Percentiles rank a stretch among this genome's conserved stretches.
phyloP scores from a whole-genome alignment of 1,140 invertebrate species.

The Zaprionus capensis region DNA sequence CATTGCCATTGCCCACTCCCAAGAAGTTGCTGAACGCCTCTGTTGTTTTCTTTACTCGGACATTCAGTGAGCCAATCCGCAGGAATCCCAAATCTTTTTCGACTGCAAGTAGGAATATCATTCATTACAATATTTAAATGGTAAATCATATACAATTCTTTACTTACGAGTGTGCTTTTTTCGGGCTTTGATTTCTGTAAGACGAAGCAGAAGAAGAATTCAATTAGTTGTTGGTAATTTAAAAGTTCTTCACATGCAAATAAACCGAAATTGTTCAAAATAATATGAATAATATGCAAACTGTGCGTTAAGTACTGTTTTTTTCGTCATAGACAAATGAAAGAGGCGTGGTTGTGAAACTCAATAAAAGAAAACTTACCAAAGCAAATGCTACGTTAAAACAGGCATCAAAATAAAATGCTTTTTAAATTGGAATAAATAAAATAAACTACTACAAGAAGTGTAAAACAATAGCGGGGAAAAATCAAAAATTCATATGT shows the following conservation, averaged over 20 bases:
- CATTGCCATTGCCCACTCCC: constrained; percentile 88
- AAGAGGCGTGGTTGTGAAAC: constrained; percentile 32
- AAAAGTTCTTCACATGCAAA: constrained; percentile 10
- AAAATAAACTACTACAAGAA: constrained; percentile 27
- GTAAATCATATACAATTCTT: constrained; percentile 9
- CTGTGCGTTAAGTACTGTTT: neutral
- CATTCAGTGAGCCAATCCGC: constrained; percentile 95
- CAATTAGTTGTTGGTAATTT: constrained; percentile 6
- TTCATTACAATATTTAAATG: neutral
- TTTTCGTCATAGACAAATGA: constrained; percentile 35
- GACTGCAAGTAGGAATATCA: constrained; percentile 77
- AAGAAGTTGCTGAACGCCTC: constrained; percentile 95
- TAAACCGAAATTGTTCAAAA: constrained; percentile 11
- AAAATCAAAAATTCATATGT: constrained; percentile 18
- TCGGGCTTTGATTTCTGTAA: constrained; percentile 90
- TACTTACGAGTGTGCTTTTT: constrained; percentile 89
- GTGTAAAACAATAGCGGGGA: constrained; percentile 3
- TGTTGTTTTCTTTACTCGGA: constrained; percentile 95
- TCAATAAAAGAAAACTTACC: constrained; percentile 59
- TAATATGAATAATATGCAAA: constrained; percentile 48
- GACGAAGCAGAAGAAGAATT: constrained; percentile 40
- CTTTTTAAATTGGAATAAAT: constrained; percentile 35
- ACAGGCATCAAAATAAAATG: constrained; percentile 58
- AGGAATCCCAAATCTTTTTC: constrained; percentile 95
- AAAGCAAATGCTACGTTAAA: constrained; percentile 40